Evolutionary conservation across 2,888 invertebrate species (phyloP).

Genomic region (Meloe dianella): DNA sequence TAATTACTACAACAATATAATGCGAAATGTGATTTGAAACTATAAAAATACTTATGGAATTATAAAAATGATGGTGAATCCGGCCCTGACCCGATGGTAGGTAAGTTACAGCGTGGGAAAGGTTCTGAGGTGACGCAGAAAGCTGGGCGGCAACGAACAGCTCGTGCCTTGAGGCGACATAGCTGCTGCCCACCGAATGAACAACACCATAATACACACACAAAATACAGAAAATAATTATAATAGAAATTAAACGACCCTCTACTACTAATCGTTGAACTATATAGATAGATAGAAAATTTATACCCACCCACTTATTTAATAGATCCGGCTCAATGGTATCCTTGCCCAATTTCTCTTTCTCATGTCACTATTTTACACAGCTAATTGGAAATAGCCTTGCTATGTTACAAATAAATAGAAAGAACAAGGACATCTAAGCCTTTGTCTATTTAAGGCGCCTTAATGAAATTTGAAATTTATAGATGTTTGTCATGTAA

Average conservation of each 20-base stretch:
- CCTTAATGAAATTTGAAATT: neutral
- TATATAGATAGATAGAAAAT: neutral
- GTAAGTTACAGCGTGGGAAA: slow-evolving; percentile 46
- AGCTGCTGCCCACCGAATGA: slow-evolving; percentile 26
- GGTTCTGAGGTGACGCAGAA: slow-evolving; percentile 43
- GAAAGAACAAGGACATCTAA: neutral
- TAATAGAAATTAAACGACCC: slow-evolving; percentile 1
- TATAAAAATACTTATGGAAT: neutral
- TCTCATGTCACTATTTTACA: neutral
- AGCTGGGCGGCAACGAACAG: slow-evolving; percentile 38
- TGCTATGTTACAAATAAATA: neutral
- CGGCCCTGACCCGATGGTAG: neutral
- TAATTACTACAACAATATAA: no score
- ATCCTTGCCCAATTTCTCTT: slow-evolving; percentile 10
- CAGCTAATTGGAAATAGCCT: neutral
- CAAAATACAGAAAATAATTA: slow-evolving; percentile 4
- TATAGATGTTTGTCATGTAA: neutral
- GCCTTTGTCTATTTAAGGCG: neutral
- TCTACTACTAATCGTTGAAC: neutral
- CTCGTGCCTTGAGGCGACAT: slow-evolving; percentile 37
- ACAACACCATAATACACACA: neutral
- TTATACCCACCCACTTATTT: neutral
- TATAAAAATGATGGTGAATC: neutral
- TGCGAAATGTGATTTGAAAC: neutral
- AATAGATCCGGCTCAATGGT: slow-evolving; percentile 2